Base-by-base conservation (phyloP, 1,140 invertebrate species). In the Mycetomoellerius zeteki region DNA sequence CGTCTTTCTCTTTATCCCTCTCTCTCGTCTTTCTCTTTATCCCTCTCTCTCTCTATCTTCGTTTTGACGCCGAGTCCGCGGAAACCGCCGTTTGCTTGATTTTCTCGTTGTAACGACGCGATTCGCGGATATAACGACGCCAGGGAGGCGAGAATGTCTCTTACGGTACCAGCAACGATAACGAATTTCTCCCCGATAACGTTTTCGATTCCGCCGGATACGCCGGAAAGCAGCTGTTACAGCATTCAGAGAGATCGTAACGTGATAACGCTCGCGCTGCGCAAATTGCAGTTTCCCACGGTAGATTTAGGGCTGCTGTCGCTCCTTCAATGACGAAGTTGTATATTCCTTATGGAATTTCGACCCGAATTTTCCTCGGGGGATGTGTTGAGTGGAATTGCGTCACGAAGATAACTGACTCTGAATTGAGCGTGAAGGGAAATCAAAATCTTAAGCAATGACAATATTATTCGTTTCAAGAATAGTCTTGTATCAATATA, bases 151-250 rank as follows among this genome's bases (percentile, higher is more conserved):
- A 84, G 67, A 50, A 75, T 47, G 80, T 84, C 69, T 84, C 80
- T 60, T 75, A 84, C 80, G 80, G 69, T 56, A 27, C 60, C 80
- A 27, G 80, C 69, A 27, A 84, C 54, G 80, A 84, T 84, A 84
- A 84, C 80, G 80, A 73, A 84, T 84, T 72, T 84, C 69, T 84
- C 71, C 37, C 54, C 80, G 69, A 84, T 84, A 84, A 84, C 69
- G 69, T 47, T 84, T 84, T 84, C 80, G 80, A 84, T 84, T 82
- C 33, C 67, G 80, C 30, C 69, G 54, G 80, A 84, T 84, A 84
- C 24, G 80, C 56, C 69, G 80, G 80, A 84, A 84, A 84, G 80
- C 80, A 84, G 80, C 80, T 84, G 80, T 84, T 84, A 84, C 80
- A 62, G 67, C 80, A 73, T 82, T 82, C 80, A 73, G 80, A 47